These are phyloP conservation scores for Thelaira solivaga DNA, from an alignment of 2,888 invertebrate genomes.

Conservation along the genomic window DNA sequence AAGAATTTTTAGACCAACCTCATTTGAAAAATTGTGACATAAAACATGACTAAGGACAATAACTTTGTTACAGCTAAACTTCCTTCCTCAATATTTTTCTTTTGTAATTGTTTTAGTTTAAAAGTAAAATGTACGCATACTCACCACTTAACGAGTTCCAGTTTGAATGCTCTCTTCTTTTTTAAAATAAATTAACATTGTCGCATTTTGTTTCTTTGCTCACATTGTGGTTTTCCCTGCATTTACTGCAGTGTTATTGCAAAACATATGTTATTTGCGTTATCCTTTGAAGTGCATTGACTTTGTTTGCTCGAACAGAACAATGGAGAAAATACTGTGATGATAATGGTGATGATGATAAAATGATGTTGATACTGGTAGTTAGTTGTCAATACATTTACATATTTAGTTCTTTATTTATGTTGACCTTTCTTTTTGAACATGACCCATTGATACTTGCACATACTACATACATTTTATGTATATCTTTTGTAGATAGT, in stretches of 20 bases:
- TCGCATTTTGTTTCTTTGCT: not conserved
- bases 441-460: slow-evolving; percentile 47
- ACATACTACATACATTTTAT: too few relatives aligned
- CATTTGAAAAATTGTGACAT: too few relatives aligned
- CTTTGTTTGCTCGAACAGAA: slow-evolving; percentile 28
- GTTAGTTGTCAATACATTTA: not conserved
- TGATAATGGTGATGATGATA: too few relatives aligned
- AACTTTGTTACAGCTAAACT: too few relatives aligned
- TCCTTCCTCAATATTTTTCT: too few relatives aligned
- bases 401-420: slow-evolving; percentile 35
- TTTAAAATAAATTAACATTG: not conserved
- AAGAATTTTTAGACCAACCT: too few relatives aligned
- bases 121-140: too few relatives aligned
- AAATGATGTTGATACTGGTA: not conserved
- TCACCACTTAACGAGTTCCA: too few relatives aligned
- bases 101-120: too few relatives aligned
- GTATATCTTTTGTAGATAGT: not conserved
- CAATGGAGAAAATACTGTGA: slow-evolving; percentile 5
- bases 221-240: not conserved
- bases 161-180: too few relatives aligned
- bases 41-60: too few relatives aligned
- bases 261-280: slow-evolving; percentile 50
- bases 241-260: slow-evolving; percentile 31
- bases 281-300: slow-evolving; percentile 58
- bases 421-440: slow-evolving; percentile 49